phyloP scores from a whole-genome alignment of 2,797 vertebrate species.

The Mus caroli region DNA sequence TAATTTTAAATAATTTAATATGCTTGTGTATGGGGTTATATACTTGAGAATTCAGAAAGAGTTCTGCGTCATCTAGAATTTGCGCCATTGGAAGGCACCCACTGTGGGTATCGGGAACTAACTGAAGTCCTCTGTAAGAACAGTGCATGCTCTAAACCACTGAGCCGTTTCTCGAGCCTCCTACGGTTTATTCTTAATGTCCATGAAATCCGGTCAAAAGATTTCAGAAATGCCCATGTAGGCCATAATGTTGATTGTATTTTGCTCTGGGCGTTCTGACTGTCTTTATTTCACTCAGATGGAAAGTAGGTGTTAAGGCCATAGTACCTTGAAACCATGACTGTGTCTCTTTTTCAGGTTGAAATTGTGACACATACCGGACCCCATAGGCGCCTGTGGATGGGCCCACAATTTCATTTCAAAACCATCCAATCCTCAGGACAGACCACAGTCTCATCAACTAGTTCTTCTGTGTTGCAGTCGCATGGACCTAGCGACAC shows the following conservation, averaged over 20 bases:
- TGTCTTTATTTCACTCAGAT: not conserved
- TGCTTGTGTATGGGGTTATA: not conserved
- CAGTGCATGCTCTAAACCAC: not conserved
- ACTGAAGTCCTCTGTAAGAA: not conserved
- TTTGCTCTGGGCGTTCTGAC: not conserved
- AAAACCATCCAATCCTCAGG: conserved; percentile 99
- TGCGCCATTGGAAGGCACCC: not conserved
- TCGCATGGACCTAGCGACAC: conserved; percentile 96
- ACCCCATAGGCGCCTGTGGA: conserved; percentile 97
- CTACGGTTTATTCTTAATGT: conserved; percentile 3
- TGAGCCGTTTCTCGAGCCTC: not conserved
- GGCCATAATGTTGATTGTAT: not conserved
- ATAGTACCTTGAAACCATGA: not conserved
- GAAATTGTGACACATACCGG: conserved; percentile 99
- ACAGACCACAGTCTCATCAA: conserved; percentile 98
- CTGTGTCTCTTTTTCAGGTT: conserved; percentile 90
- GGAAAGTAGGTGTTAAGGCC: not conserved
- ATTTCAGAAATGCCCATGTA: not conserved
- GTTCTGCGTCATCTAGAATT: too few species aligned
- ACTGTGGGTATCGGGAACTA: not conserved
- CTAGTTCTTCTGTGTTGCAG: conserved; percentile 98
- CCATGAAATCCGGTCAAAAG: not conserved
- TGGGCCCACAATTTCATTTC: conserved; percentile 99
- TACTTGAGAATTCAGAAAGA: not conserved
- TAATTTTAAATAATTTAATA: not conserved